Evolutionary conservation across 2,888 invertebrate genomes (phyloP), one percentile per base, ranked within the genome.

Genomic region (Trissoscelio sp.): DNA sequence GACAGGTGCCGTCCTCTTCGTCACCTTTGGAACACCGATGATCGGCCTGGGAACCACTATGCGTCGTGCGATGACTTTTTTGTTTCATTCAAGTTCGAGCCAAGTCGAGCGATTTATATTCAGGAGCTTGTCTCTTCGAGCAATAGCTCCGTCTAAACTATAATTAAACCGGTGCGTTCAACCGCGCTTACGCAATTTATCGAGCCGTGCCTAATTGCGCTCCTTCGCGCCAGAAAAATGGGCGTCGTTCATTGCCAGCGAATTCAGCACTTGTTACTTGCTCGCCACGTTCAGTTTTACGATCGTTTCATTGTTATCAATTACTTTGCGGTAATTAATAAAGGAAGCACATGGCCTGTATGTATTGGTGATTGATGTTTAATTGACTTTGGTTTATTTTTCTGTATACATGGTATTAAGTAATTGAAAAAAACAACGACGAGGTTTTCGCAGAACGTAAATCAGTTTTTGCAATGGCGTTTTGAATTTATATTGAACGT

Each of bases 101-200:
- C 70, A 74, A 82, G 66, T 70, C 67, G 67, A 73, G 53, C 75
- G 57, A 67, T 78, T 69, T 73, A 73, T 81, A 81, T 77, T 77
- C 64, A 70, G 69, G 55, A 77, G 70, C 80, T 70, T 60, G 82
- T 80, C 82, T 80, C 70, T 70, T 55, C 24, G 64, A 78, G 80
- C 80, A 80, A 80, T 78, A 83, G 73, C 78, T 77, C 46, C 64
- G 72, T 69, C 78, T 81, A 81, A 82, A 83, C 83, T 84, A 82
- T 84, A 84, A 84, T 84, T 84, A 84, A 84, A 83, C 75, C 80
- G 80, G 83, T 81, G 79, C 83, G 82, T 83, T 84, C 84, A 82
- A 84, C 83, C 78, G 79, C 74, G 81, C 75, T 84, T 84, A 82
- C 83, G 83, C 83, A 81, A 83, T 84, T 84, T 82, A 79, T 83